These are phyloP conservation scores for Aspidapion aeneum DNA, from an alignment of 2,888 invertebrate species.

Conservation along the genomic window DNA sequence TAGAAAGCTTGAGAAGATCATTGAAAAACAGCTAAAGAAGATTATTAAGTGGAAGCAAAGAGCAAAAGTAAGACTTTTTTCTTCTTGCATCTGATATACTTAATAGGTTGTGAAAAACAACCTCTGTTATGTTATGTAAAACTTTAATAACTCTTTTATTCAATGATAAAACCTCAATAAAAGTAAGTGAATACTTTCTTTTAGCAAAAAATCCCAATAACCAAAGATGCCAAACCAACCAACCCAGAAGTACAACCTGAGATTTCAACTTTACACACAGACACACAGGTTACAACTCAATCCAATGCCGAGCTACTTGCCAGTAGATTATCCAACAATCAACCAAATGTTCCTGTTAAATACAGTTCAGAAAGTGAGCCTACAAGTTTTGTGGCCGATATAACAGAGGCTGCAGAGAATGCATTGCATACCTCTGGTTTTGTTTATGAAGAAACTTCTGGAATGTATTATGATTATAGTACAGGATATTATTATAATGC, in stretches of 20 bases:
- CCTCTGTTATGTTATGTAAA: no score
- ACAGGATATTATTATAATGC: conserved; percentile 90
- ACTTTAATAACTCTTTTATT: no score
- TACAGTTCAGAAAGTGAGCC: conserved; percentile 15
- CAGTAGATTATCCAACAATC: no score
- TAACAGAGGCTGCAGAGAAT: conserved; percentile 71
- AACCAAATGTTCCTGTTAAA: no score
- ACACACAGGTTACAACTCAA: no score
- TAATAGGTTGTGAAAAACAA: conserved; percentile 8
- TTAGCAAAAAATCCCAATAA: no score
- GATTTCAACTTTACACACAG: no score
- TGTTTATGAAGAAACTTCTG: conserved; percentile 82
- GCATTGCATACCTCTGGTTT: conserved; percentile 73
- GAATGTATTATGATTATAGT: conserved; percentile 84
- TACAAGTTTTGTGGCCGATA: conserved; percentile 66
- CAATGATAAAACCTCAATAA: no score
- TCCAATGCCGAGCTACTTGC: no score
- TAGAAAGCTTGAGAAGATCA: conserved; percentile 53
- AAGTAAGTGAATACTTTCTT: no score
- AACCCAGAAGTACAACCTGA: no score
- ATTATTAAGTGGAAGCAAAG: conserved; percentile 58
- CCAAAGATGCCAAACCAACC: no score
- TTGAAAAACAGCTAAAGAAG: conserved; percentile 56
- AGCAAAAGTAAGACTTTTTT: conserved; percentile 36
- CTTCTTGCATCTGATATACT: not conserved